A percentile compares a stretch with the other conserved stretches of the same genome.
phyloP scores from a whole-genome alignment of 2,888 invertebrate species.

The Andrena flavipes region DNA sequence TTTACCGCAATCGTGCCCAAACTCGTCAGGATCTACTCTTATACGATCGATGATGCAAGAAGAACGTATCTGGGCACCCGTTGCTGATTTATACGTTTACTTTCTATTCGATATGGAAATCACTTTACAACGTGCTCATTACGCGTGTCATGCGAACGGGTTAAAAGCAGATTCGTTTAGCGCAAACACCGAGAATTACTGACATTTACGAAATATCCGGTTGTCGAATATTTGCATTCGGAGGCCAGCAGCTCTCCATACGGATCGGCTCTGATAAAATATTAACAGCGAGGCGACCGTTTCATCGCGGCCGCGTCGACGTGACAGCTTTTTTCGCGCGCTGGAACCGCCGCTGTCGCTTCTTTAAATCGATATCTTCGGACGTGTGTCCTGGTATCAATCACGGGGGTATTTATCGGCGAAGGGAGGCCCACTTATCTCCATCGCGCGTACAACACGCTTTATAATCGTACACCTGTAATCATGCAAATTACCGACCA shows the following conservation, averaged over 20 bases:
- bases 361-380: constrained; percentile 59
- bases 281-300: constrained; percentile 3
- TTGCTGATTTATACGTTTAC: constrained; percentile 47
- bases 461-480: constrained; percentile 59
- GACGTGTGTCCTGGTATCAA: constrained; percentile 51
- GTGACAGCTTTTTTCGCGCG: constrained; percentile 13
- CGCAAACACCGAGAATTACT: constrained; percentile 14
- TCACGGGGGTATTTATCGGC: constrained; percentile 56
- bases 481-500: constrained; percentile 64
- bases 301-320: background rate
- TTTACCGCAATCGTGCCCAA: background rate
- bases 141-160: constrained; percentile 25
- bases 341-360: constrained; percentile 16
- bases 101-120: constrained; percentile 56
- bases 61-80: constrained; percentile 27
- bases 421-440: constrained; percentile 43
- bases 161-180: constrained; percentile 15
- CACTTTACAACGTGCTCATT: constrained; percentile 42
- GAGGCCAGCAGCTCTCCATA: background rate
- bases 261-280: constrained; percentile 22
- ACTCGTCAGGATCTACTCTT: background rate
- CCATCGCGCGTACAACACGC: constrained; percentile 46
- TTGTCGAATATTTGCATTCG: constrained; percentile 23
- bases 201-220: constrained; percentile 48
- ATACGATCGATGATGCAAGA: constrained; percentile 33